A percentile compares a stretch with the other conserved stretches of the same genome.
phyloP scores from a whole-genome alignment of 2,113 vertebrate genomes.

The Kryptolebias marmoratus region DNA sequence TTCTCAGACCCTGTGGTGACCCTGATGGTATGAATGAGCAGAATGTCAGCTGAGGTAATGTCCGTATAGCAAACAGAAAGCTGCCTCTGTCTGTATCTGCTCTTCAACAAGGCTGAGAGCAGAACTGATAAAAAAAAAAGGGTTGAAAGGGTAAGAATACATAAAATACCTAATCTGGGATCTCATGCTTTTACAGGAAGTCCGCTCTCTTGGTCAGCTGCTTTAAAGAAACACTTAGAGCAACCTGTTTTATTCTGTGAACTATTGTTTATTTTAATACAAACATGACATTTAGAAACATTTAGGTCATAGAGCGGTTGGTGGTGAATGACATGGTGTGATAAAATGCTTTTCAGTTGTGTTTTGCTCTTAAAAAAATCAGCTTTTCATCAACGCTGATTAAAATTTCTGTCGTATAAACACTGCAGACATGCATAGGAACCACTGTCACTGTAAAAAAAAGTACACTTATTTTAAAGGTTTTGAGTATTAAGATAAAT shows the following conservation, averaged over 20 bases:
- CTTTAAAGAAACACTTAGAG: no score
- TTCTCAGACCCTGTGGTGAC: not conserved
- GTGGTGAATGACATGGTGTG: no score
- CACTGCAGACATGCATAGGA: no score
- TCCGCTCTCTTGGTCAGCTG: not conserved
- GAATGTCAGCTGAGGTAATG: not conserved
- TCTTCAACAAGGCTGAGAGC: constrained; percentile 1
- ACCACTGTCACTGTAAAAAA: no score
- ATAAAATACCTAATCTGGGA: constrained; percentile 34
- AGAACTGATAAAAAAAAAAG: not conserved
- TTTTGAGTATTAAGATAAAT: no score
- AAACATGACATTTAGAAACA: not conserved
- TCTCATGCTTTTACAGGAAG: not conserved
- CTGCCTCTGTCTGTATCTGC: not conserved
- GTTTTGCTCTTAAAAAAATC: no score
- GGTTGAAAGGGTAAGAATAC: no score
- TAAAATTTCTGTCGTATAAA: no score
- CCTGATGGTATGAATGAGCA: not conserved
- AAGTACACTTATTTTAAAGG: no score
- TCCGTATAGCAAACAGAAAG: not conserved
- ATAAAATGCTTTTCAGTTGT: no score
- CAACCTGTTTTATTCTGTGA: no score
- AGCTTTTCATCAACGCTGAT: no score
- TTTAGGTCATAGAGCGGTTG: not conserved
- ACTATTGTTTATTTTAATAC: not conserved